phyloP scores from a whole-genome alignment of 2,888 invertebrate genomes.

The Pandemis corylana region DNA sequence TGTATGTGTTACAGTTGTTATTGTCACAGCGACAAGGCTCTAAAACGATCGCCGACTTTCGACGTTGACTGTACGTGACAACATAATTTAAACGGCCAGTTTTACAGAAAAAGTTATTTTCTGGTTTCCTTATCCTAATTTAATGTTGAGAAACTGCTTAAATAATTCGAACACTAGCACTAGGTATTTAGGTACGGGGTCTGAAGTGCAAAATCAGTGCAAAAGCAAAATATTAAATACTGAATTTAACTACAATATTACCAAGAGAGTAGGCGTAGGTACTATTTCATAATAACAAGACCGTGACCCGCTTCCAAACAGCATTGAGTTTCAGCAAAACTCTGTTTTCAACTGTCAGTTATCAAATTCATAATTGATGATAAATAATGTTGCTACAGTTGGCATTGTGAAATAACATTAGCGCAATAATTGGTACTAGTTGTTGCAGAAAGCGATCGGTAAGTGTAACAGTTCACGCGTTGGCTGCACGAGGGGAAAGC shows the following conservation, averaged over 20 bases:
- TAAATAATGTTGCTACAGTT: not conserved
- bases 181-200: too few species aligned
- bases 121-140: not conserved
- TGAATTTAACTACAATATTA: not conserved
- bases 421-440: conserved; percentile 14
- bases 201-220: not conserved
- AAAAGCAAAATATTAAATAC: not conserved
- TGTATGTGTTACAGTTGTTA: too few species aligned
- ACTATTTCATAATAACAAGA: conserved; percentile 44
- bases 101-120: not conserved
- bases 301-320: conserved; percentile 46
- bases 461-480: not conserved
- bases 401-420: not conserved
- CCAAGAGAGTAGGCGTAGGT: too few species aligned
- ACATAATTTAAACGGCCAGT: too few species aligned
- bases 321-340: conserved; percentile 28
- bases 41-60: too few species aligned
- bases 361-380: conserved; percentile 29
- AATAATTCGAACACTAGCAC: too few species aligned
- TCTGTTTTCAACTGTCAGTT: conserved; percentile 32
- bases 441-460: not conserved
- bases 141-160: too few species aligned
- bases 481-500: not conserved
- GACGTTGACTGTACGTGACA: too few species aligned
- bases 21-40: too few species aligned